Conservation (phyloP, 2,888 invertebrate species). For the Morpho helenor region DNA sequence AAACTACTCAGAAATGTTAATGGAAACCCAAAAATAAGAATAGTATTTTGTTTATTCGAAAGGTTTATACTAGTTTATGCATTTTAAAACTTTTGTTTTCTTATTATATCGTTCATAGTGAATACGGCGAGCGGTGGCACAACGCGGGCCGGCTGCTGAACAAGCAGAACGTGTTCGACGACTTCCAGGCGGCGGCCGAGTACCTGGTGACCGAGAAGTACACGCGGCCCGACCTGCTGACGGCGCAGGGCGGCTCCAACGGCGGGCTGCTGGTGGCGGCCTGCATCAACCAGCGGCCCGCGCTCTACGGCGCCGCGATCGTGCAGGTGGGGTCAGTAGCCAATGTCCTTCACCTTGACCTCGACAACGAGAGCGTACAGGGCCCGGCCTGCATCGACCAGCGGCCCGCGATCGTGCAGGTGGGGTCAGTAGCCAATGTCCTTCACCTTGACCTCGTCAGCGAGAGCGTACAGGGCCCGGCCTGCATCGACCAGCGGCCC, state of each 20-base stretch:
- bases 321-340: slow-evolving; percentile 93
- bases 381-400: too few species aligned
- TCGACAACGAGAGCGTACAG: too few species aligned
- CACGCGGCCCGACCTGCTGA: slow-evolving; percentile 85
- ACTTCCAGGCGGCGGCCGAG: slow-evolving; percentile 95
- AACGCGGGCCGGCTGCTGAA: slow-evolving; percentile 93
- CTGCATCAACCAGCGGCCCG: slow-evolving; percentile 96
- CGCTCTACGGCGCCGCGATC: slow-evolving; percentile 94
- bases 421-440: too few species aligned
- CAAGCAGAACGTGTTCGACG: slow-evolving; percentile 98
- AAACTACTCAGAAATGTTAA: too few species aligned
- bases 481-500: too few species aligned
- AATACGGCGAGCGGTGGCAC: slow-evolving; percentile 99
- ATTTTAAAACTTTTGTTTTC: too few species aligned
- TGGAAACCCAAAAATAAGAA: too few species aligned
- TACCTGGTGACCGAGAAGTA: slow-evolving; percentile 90
- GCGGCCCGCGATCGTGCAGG: too few species aligned
- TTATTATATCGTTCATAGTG: slow-evolving; percentile 74
- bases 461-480: too few species aligned
- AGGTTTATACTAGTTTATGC: background rate
- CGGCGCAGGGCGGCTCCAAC: slow-evolving; percentile 97
- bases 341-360: too few species aligned
- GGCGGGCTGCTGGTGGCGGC: slow-evolving; percentile 98
- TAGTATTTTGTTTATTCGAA: background rate
- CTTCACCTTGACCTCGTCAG: too few species aligned